Evolutionary conservation across 2,797 vertebrate species (phyloP), one percentile per base, ranked within the genome.

Genomic region (Morus bassanus): DNA sequence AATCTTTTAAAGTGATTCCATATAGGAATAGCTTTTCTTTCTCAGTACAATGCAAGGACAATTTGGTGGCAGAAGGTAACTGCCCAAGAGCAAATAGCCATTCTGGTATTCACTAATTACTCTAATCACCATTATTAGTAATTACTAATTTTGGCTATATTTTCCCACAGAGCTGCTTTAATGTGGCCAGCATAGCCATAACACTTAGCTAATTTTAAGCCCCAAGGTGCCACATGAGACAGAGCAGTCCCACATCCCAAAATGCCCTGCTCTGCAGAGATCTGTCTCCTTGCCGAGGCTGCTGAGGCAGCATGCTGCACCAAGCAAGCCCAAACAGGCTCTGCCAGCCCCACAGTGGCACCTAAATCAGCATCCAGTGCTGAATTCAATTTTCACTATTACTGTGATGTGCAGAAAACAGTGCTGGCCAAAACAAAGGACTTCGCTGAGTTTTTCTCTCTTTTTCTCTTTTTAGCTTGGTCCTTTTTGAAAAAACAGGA

Each of bases 201-300:
- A 31, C 8, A 25, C 31, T 57, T 22, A 10, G 51, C 33, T 37
- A 31, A 61, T 41, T 63, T 77, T 31, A 54, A 93, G 65, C 37
- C n/a, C 41, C 45, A 30, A 27, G 53, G 65, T 89, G 81, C 65
- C 80, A 48, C 16, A 23, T 0, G 30, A 48, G 68, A 23, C 19
- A 22, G 15, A 11, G 82, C 25, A 60, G 45, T 13, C 57, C 25
- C 0, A 0, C 53, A 56, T 11, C n/a, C 50, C 7, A 2, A 60
- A 88, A 69, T 1, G 27, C 28, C 51, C 33, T 21, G 72, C n/a
- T 77, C 59, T 0, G 0, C 72, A 60, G 59, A 68, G 65, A 31
- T 12, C 28, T 18, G 23, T 18, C 69, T 45, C 25, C 60, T 27
- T 51, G 77, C 30, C 0, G 7, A 59, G 60, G 77, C 48, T 74